A percentile compares a stretch with the other conserved stretches of the same genome.
phyloP scores from a whole-genome alignment of 2,888 invertebrate species.

The Pasiphila rectangulata region DNA sequence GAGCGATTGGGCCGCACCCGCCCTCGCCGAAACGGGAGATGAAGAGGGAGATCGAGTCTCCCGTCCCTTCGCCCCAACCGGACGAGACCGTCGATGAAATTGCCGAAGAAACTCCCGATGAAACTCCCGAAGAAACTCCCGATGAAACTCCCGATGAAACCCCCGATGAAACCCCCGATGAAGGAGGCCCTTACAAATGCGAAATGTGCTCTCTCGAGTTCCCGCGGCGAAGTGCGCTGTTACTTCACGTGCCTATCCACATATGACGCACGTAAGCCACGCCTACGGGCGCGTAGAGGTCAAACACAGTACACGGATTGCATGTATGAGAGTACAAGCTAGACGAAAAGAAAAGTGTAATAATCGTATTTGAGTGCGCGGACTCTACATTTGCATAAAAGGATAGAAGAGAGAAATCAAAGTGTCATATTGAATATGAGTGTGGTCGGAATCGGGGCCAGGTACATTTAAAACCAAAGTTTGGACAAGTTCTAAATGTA shows the following conservation, averaged over 20 bases:
- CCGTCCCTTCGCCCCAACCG: conserved; percentile 18
- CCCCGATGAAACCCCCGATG: conserved; percentile 38
- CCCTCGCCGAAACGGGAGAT: conserved; percentile 31
- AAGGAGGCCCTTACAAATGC: conserved; percentile 85
- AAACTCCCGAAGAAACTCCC: too few species aligned
- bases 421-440: neutral
- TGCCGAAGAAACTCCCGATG: too few species aligned
- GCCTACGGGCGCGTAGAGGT: conserved; percentile 10
- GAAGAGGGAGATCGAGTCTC: neutral
- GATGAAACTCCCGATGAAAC: too few species aligned
- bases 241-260: conserved; percentile 89
- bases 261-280: conserved; percentile 78
- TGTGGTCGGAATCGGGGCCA: neutral
- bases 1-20: conserved; percentile 51
- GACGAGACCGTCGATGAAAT: neutral
- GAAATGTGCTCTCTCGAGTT: conserved; percentile 92
- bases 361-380: too few species aligned
- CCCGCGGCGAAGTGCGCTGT: conserved; percentile 85
- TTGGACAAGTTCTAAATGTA: conserved; percentile 5
- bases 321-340: too few species aligned
- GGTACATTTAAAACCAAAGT: conserved; percentile 13
- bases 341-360: too few species aligned
- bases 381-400: too few species aligned
- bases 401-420: neutral
- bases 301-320: too few species aligned